phyloP scores from a whole-genome alignment of 2,888 invertebrate species.

The Corbicula japonica region DNA sequence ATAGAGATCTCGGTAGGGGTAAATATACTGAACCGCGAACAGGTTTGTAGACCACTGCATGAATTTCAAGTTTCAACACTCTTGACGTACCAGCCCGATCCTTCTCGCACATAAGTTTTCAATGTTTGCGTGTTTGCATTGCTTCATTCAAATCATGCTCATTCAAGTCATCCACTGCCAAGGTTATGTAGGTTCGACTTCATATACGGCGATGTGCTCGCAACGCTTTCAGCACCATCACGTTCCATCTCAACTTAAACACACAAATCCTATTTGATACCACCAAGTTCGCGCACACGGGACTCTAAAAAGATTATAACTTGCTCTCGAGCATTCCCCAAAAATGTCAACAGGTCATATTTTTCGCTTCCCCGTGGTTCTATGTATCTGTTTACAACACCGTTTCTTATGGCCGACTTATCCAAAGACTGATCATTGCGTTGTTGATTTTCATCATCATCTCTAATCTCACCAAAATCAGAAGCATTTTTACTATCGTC shows the following conservation, averaged over 20 bases:
- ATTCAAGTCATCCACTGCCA: constrained; percentile 13
- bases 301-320: constrained; percentile 17
- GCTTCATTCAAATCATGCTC: constrained; percentile 49
- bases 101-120: constrained; percentile 31
- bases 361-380: constrained; percentile 28
- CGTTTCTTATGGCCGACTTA: constrained; percentile 21
- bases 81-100: constrained; percentile 23
- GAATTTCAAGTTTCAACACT: constrained; percentile 44
- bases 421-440: too few relatives aligned
- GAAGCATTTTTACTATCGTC: too few relatives aligned
- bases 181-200: constrained; percentile 33
- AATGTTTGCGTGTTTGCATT: too few relatives aligned
- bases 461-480: too few relatives aligned
- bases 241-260: constrained; percentile 49
- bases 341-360: constrained; percentile 51
- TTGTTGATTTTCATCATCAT: too few relatives aligned
- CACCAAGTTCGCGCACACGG: constrained; percentile 1
- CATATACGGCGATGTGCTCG: constrained; percentile 31
- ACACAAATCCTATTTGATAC: constrained; percentile 52
- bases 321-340: constrained; percentile 29
- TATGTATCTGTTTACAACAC: constrained; percentile 32
- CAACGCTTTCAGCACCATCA: constrained; percentile 24
- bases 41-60: constrained; percentile 45
- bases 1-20: constrained; percentile 34
- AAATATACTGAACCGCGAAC: constrained; percentile 32